Evolutionary conservation across 2,888 invertebrate genomes (phyloP), one percentile per base, ranked within the genome.

Genomic region (Aspidiotus destructor): DNA sequence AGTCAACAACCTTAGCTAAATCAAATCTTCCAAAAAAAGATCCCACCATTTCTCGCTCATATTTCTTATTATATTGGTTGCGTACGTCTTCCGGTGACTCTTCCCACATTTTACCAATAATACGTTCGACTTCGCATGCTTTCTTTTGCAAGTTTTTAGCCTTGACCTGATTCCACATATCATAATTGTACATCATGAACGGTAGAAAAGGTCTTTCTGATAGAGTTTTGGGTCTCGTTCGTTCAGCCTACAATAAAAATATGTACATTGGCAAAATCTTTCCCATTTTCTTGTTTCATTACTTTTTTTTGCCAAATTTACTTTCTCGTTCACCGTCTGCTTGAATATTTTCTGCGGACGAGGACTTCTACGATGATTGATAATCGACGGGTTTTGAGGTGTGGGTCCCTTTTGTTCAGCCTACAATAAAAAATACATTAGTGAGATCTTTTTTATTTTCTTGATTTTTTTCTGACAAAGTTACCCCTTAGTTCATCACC

Each of bases 181-280:
- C 92, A 62, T 96, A 85, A 73, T 95, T 96, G 79, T 97, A 99
- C 68, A 98, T 83, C 97, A 98, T 97, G 79, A 98, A 99, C 0
- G 99, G 98, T 89, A 96, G 92, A 44, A 98, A 82, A 0, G 99
- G 99, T 79, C 97, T 97, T 77, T 99, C 98, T 75, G 98, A 98
- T 0, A 98, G 98, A 11, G 96, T 92, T 78, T 97, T 97, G 1
- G 92, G 92, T 15, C 85, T 80, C 62, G 86, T 82, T 0, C 85
- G n/a, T n/a, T n/a, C n/a, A n/a, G n/a, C n/a, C n/a, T n/a, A n/a
- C n/a, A n/a, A n/a, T n/a, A n/a, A n/a, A n/a, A n/a, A n/a, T n/a
- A n/a, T n/a, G n/a, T n/a, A n/a, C n/a, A n/a, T n/a, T n/a, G n/a
- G n/a, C n/a, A n/a, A n/a, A n/a, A n/a, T n/a, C n/a, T n/a, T n/a